Conservation (phyloP, 2,888 invertebrate species). For the Resseliella maxima region DNA sequence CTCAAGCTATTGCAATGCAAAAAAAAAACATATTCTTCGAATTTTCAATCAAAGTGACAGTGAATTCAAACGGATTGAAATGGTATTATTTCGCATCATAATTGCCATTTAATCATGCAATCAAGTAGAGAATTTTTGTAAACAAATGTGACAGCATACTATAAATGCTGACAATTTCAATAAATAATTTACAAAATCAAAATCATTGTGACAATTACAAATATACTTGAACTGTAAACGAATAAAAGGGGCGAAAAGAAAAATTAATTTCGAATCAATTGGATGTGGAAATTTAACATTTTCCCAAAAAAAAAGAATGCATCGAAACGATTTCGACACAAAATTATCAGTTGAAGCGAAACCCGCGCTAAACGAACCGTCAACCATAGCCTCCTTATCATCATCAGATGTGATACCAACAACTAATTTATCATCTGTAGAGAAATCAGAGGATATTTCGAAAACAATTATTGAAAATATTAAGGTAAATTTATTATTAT, state of each 20-base stretch:
- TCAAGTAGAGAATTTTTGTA: background rate
- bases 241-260: no score
- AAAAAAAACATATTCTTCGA: background rate
- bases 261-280: background rate
- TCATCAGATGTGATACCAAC: background rate
- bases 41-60: background rate
- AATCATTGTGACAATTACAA: no score
- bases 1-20: background rate
- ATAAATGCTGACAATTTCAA: background rate
- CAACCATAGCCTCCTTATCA: conserved; percentile 6
- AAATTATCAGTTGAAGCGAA: background rate
- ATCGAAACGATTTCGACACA: conserved; percentile 41
- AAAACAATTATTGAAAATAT: background rate
- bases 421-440: background rate
- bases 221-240: no score
- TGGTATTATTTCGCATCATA: background rate
- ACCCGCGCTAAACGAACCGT: background rate
- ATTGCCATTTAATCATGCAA: background rate
- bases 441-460: background rate
- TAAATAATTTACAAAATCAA: no score
- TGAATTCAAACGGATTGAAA: background rate
- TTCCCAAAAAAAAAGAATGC: background rate
- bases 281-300: background rate
- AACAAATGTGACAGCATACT: conserved; percentile 21
- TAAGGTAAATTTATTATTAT: background rate